Evolutionary conservation across 2,113 vertebrate genomes (phyloP), one percentile per base, ranked within the genome.

Genomic region (Cryptomyrus ogoouensis): DNA sequence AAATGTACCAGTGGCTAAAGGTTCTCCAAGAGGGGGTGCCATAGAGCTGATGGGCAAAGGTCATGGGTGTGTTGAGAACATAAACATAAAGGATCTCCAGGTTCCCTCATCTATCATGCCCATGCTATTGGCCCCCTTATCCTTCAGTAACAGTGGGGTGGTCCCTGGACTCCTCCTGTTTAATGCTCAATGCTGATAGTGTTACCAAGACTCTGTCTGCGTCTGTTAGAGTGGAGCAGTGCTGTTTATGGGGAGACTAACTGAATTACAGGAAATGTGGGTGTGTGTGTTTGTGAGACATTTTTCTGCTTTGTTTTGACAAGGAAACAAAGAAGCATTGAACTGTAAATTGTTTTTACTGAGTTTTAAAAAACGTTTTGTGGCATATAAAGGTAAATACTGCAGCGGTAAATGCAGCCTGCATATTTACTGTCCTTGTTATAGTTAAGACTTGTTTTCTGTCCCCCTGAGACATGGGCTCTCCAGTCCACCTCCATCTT

Each of bases 221-320:
- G 5, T 39, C 17, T 35, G 74, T 39, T 39, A 7, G n/a, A 35
- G 35, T n/a, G 21, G 44, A 86, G 47, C 21, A 80, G 74, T 17
- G 74, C n/a, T 80, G 74, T 80, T 77, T 80, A 17, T 42, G 6
- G 35, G 74, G 5, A 31, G n/a, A 46, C 24, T 27, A 12, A 50
- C 44, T 86, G 47, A 86, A 86, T 86, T 50, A 86, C 83, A 86
- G 83, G 83, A 86, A 86, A n/a, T 86, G 24, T 85, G 83, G 44
- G 80, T 62, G 7, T 47, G 7, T 47, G 42, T 85, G 83, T 46
- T 35, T 84, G 50, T 31, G 21, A 83, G 27, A 80, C 35, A 19
- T 80, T 80, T 80, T 80, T 80, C 31, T 39, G 74, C 74, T 19
- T 80, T 80, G 74, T 80, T 80, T 80, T 39, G 35, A 42, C 1